Evolutionary conservation across 2,113 vertebrate genomes (phyloP).

Genomic region (Myodes glareolus): DNA sequence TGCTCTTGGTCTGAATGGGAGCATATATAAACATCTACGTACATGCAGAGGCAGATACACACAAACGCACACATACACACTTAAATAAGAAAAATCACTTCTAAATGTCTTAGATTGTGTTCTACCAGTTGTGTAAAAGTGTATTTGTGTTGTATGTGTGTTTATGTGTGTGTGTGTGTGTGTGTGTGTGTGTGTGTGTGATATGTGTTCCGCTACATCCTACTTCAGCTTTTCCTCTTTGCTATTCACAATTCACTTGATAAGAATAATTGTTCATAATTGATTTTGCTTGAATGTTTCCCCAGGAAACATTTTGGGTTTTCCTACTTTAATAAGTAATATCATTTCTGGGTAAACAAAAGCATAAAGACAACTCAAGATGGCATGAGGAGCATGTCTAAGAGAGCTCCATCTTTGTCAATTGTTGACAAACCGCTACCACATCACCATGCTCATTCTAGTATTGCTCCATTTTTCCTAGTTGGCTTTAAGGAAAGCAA

Average conservation of each 20-base stretch:
- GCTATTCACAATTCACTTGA: background rate
- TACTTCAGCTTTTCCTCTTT: background rate
- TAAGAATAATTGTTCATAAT: background rate
- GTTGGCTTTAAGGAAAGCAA: background rate
- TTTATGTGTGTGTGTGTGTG: background rate
- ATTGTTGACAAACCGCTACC: background rate
- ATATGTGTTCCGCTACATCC: background rate
- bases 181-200: background rate
- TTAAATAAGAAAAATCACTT: background rate
- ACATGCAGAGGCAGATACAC: background rate
- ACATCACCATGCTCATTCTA: background rate
- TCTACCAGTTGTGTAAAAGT: background rate
- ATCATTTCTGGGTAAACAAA: background rate
- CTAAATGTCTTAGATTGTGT: background rate
- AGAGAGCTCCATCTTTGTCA: no score
- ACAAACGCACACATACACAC: background rate
- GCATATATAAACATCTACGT: no score
- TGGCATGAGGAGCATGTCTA: background rate
- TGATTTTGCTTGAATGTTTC: background rate
- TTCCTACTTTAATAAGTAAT: background rate
- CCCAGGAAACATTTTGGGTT: background rate
- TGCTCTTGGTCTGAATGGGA: background rate
- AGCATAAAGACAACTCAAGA: background rate
- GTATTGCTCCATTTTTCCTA: background rate
- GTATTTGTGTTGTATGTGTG: background rate